phyloP scores from a whole-genome alignment of 2,797 vertebrate genomes.

The Chaetophractus vellerosus region DNA sequence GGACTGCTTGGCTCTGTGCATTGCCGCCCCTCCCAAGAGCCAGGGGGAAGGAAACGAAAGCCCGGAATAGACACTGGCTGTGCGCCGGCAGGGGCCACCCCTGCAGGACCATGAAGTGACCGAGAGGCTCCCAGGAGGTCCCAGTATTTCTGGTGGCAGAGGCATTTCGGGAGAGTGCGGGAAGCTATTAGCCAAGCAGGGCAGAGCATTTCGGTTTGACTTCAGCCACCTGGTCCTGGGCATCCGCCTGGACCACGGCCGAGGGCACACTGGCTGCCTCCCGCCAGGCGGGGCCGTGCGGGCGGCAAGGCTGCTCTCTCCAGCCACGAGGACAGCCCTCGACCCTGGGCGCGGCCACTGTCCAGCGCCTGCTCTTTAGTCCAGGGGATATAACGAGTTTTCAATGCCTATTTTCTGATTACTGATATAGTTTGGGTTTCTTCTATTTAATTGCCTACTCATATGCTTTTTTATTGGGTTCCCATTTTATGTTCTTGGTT shows the following conservation, averaged over 20 bases:
- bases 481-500: background rate
- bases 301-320: background rate
- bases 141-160: background rate
- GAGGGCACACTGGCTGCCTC: background rate
- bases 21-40: background rate
- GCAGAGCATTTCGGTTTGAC: background rate
- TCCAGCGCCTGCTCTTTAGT: background rate
- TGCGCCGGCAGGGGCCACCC: background rate
- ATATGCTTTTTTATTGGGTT: background rate
- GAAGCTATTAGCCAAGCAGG: background rate
- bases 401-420: background rate
- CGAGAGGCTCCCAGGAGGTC: background rate
- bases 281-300: too few relatives aligned
- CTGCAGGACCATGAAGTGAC: background rate
- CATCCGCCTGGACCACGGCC: background rate
- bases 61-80: background rate
- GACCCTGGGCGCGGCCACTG: too few relatives aligned
- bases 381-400: background rate
- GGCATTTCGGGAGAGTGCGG: background rate
- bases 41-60: background rate
- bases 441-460: background rate
- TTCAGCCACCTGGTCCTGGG: background rate
- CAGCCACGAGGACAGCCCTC: too few relatives aligned
- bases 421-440: too few relatives aligned
- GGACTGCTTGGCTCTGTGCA: background rate